These are phyloP conservation scores for Crotalus adamanteus DNA, from an alignment of 2,797 vertebrate species.

Conservation along the genomic window DNA sequence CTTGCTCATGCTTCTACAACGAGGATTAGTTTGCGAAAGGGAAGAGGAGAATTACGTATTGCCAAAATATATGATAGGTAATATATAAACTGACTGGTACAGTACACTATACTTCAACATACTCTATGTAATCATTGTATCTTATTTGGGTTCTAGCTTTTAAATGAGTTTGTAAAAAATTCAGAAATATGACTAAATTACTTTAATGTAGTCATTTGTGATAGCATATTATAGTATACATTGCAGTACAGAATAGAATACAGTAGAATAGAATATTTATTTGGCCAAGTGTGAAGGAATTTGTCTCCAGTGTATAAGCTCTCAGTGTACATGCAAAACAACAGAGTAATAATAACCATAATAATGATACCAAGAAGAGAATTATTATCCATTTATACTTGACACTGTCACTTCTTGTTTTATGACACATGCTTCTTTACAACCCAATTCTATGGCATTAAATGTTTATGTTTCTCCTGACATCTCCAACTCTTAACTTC, in stretches of 20 bases:
- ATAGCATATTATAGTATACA: background rate
- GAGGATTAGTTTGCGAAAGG: constrained; percentile 93
- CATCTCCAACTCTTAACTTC: background rate
- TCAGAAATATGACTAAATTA: constrained; percentile 8
- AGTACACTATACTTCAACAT: background rate
- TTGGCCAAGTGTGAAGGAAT: background rate
- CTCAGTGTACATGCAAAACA: background rate
- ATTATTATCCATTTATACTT: background rate
- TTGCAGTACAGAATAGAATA: background rate
- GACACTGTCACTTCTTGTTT: background rate
- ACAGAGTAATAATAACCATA: background rate
- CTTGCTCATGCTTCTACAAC: constrained; percentile 97
- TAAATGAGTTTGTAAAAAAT: constrained; percentile 23
- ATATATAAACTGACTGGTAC: background rate
- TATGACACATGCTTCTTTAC: background rate
- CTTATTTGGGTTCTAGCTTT: background rate
- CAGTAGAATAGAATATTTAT: background rate
- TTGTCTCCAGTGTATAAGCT: background rate
- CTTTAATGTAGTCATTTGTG: background rate
- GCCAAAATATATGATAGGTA: constrained; percentile 99
- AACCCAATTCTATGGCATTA: background rate
- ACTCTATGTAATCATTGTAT: accelerated
- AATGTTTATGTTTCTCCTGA: background rate
- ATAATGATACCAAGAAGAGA: background rate
- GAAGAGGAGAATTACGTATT: constrained; percentile 92